Conservation (phyloP, 2,797 vertebrate species). For the Crenichthys baileyi region DNA sequence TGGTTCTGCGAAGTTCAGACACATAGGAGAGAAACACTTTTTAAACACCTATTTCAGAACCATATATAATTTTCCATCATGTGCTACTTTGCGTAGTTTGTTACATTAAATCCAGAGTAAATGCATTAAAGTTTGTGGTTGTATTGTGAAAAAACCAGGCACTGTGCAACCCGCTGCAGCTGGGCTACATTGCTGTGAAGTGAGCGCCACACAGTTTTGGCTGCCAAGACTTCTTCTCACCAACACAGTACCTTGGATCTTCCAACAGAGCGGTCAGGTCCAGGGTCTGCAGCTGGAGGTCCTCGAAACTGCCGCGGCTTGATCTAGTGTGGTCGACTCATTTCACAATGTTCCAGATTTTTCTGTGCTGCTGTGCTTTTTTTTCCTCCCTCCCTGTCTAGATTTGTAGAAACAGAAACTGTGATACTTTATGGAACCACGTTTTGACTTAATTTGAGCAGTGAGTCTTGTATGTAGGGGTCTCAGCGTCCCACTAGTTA, state of each 20-base stretch:
- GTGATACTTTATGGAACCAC: too few species aligned
- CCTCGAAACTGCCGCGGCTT: not conserved
- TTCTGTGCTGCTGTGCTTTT: not conserved
- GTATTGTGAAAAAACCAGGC: not conserved
- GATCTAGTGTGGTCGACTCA: not conserved
- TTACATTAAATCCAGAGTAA: not conserved
- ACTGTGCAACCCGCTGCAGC: constrained; percentile 25
- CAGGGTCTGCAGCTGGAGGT: not conserved
- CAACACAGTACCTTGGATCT: constrained; percentile 18
- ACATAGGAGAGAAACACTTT: too few species aligned
- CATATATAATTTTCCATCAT: not conserved
- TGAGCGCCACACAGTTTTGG: constrained; percentile 17
- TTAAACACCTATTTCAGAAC: too few species aligned
- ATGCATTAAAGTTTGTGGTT: not conserved
- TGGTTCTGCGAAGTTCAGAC: too few species aligned
- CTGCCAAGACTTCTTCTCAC: constrained; percentile 20
- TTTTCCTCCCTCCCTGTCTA: not conserved
- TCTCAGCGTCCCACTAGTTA: too few species aligned
- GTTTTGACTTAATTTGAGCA: too few species aligned
- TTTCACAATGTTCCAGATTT: not conserved
- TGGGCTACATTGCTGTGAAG: constrained; percentile 50
- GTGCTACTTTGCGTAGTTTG: not conserved
- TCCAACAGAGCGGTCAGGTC: not conserved
- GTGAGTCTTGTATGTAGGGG: too few species aligned
- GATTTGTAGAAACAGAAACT: not conserved